A percentile compares a stretch with the other conserved stretches of the same genome.
phyloP scores from a whole-genome alignment of 2,888 invertebrate genomes.

The Caenorhabditis doughertyi region DNA sequence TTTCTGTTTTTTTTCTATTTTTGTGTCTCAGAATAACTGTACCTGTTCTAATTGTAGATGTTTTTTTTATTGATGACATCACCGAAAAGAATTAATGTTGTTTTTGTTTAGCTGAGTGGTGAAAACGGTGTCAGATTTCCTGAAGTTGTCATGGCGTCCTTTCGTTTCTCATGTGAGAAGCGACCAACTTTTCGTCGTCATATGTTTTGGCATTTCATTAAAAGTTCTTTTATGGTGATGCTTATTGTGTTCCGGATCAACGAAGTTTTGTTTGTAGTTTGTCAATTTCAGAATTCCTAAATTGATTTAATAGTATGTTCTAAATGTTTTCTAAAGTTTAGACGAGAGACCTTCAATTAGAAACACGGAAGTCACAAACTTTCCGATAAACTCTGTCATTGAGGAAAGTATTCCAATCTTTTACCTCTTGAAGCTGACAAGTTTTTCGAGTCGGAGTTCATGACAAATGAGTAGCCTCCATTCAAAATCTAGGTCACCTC shows the following conservation, averaged over 20 bases:
- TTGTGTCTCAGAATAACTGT: background rate
- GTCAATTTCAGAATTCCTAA: background rate
- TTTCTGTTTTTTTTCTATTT: background rate
- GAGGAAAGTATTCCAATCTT: too few species aligned
- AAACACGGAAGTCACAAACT: too few species aligned
- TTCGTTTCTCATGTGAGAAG: constrained; percentile 3
- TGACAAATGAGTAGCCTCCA: too few species aligned
- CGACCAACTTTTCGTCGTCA: constrained; percentile 21
- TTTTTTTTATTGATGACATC: constrained; percentile 30
- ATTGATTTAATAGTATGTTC: too few species aligned
- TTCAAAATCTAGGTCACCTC: too few species aligned
- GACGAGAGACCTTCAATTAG: too few species aligned
- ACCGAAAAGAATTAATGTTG: constrained; percentile 14
- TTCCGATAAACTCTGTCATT: too few species aligned
- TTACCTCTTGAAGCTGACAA: too few species aligned
- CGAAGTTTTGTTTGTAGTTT: constrained; percentile 2
- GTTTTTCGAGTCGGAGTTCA: too few species aligned
- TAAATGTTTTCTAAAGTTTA: too few species aligned
- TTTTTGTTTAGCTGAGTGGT: background rate
- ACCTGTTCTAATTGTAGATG: background rate
- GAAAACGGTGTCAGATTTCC: constrained; percentile 40
- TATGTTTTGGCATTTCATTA: constrained; percentile 20
- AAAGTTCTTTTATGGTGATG: background rate
- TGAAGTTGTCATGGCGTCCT: constrained; percentile 44
- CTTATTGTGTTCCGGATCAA: constrained; percentile 12